Evolutionary conservation across 2,797 vertebrate species (phyloP), one percentile per base, ranked within the genome.

Genomic region (Anguilla marmorata): DNA sequence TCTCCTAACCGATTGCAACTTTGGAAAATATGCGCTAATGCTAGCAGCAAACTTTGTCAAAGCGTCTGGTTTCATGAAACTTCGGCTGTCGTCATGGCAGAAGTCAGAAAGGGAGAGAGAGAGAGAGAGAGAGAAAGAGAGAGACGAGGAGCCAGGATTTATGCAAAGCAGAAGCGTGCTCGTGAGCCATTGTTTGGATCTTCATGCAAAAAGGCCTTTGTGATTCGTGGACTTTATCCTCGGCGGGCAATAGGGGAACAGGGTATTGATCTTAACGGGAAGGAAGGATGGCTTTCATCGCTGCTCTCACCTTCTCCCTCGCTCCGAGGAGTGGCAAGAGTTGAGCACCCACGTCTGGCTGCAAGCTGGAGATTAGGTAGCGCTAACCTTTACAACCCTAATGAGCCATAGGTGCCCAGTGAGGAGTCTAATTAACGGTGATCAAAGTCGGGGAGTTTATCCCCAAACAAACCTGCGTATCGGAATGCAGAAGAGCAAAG

Each of bases 341-440:
- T 90, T 94, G 94, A 95, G 95, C 95, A 95, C 95, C 96, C 96
- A 97, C 95, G 93, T 94, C 96, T 96, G 96, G 96, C 96, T 96
- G 93, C 93, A 92, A 91, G 95, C 96, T 96, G 94, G 95, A 96
- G 95, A 97, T 96, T 96, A 96, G 87, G 84, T 19, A 60, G 89
- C 85, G 92, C 91, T 95, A 95, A 95, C 95, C 94, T 92, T 90
- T 88, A 92, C 91, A 89, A 88, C 90, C 37, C 92, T 93, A 94
- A 94, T 92, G 92, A 93, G 93, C 91, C 91, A 94, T 95, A 96
- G 95, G 96, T 96, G 91, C 88, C 82, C 91, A 91, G 92, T 89
- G 90, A 89, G 60, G 89, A 92, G 94, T 94, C 96, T 96, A 96
- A 97, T 96, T 96, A 96, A 94, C 9, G 24, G 89, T 94, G 95